A percentile compares a stretch with the other conserved stretches of the same genome.
Conservation (phyloP, 2,888 invertebrate genomes). For the Phasia obesa region DNA sequence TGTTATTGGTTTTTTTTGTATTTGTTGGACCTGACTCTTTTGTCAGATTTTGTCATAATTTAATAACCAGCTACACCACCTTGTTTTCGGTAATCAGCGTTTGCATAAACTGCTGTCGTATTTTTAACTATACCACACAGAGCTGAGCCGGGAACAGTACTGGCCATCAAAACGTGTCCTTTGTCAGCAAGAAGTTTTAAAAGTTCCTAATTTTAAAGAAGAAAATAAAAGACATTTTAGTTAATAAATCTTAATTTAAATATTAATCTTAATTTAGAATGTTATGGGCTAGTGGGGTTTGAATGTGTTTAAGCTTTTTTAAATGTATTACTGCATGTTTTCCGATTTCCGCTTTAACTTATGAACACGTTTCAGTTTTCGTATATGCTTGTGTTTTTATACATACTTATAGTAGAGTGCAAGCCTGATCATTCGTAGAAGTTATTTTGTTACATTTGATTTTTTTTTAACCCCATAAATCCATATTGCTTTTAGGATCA, state of each 20-base stretch:
- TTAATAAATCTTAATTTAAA: background rate
- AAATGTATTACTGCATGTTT: no score
- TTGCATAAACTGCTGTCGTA: conserved; percentile 87
- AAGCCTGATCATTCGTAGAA: no score
- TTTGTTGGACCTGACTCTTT: conserved; percentile 10
- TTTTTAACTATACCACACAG: conserved; percentile 88
- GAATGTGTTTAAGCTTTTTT: no score
- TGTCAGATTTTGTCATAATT: background rate
- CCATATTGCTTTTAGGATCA: no score
- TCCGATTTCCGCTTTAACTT: no score
- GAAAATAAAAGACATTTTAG: background rate
- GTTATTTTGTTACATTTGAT: no score
- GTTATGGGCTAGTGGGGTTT: no score
- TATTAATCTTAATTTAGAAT: no score
- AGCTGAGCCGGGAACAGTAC: conserved; percentile 85
- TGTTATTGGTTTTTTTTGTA: conserved; percentile 21
- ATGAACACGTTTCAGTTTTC: no score
- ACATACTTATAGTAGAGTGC: no score
- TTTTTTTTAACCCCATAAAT: no score
- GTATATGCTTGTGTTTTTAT: no score
- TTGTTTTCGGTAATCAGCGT: conserved; percentile 91
- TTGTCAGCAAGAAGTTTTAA: conserved; percentile 86
- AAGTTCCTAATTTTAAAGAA: conserved; percentile 83
- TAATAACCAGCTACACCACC: conserved; percentile 90
- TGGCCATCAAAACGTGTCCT: conserved; percentile 87